Conservation (phyloP, 92 coral and sea anemone species). For the Isaurus tuberculatus region DNA sequence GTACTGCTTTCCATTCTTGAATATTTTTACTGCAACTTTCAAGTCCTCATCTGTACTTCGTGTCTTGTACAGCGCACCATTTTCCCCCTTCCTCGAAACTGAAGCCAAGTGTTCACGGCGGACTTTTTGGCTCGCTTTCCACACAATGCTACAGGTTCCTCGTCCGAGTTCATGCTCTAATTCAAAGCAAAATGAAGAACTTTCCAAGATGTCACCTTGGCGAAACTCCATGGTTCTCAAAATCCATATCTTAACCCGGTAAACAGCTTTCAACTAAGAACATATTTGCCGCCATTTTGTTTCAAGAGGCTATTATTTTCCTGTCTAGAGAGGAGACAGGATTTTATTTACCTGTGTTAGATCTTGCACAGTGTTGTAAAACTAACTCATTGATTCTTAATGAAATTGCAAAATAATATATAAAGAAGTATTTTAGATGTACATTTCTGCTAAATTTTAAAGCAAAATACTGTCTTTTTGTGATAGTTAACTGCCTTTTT, state of each 20-base stretch:
- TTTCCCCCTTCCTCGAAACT: background rate
- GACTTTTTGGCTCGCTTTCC: conserved; percentile 38
- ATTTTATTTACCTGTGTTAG: background rate
- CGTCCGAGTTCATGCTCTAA: conserved; percentile 59
- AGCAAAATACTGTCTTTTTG: no score
- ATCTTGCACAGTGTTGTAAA: no score
- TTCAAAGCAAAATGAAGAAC: conserved; percentile 55
- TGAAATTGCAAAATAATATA: no score
- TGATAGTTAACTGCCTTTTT: background rate
- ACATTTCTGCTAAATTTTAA: no score
- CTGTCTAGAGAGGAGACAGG: background rate
- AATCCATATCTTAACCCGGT: background rate
- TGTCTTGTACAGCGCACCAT: background rate
- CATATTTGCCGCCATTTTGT: conserved; percentile 55
- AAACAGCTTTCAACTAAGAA: background rate
- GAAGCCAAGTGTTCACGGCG: background rate
- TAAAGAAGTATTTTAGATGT: no score
- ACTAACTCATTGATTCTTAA: no score
- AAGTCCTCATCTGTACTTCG: background rate
- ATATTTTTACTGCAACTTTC: conserved; percentile 77
- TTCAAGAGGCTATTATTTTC: background rate
- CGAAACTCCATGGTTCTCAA: conserved; percentile 47
- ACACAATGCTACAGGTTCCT: conserved; percentile 79
- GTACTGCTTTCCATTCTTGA: conserved; percentile 69
- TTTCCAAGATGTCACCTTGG: conserved; percentile 61